Percentiles rank a stretch among this genome's conserved stretches.
Evolutionary conservation across 2,797 vertebrate species (phyloP).

Genomic region (Gambelia wislizenii): DNA sequence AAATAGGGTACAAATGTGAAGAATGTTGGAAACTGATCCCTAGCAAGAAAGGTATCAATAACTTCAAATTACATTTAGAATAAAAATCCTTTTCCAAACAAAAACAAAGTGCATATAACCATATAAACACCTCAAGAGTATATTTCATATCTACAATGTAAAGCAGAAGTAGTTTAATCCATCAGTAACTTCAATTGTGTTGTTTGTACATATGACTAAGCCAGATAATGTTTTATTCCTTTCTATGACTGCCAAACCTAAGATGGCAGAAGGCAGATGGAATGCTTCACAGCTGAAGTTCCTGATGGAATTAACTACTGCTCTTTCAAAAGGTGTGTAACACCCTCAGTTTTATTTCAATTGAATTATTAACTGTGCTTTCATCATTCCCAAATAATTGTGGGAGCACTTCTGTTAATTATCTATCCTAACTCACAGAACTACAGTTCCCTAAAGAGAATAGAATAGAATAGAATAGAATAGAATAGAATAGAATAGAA

Average conservation of each 20-base stretch:
- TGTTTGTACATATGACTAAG: neutral
- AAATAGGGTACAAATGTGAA: slow-evolving; percentile 1
- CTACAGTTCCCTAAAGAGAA: neutral
- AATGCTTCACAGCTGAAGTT: neutral
- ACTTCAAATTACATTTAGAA: slow-evolving; percentile 1
- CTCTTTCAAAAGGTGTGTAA: neutral
- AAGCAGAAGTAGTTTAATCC: neutral
- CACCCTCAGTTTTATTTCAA: neutral
- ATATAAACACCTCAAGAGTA: neutral
- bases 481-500: no score
- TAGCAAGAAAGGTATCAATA: neutral
- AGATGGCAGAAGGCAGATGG: no score
- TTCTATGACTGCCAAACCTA: neutral
- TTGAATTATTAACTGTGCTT: neutral
- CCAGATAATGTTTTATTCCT: neutral
- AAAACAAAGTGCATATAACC: neutral
- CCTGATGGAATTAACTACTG: neutral
- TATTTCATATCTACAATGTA: neutral
- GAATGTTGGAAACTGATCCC: neutral
- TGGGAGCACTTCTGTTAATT: neutral
- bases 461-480: no score
- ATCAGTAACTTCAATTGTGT: neutral
- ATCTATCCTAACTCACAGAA: neutral
- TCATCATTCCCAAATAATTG: neutral
- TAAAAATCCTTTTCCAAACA: neutral